Percentiles rank a stretch among this genome's conserved stretches.
These are phyloP conservation scores for Oncorhynchus mykiss DNA, from an alignment of 2,113 vertebrate genomes.

Conservation along the genomic window DNA sequence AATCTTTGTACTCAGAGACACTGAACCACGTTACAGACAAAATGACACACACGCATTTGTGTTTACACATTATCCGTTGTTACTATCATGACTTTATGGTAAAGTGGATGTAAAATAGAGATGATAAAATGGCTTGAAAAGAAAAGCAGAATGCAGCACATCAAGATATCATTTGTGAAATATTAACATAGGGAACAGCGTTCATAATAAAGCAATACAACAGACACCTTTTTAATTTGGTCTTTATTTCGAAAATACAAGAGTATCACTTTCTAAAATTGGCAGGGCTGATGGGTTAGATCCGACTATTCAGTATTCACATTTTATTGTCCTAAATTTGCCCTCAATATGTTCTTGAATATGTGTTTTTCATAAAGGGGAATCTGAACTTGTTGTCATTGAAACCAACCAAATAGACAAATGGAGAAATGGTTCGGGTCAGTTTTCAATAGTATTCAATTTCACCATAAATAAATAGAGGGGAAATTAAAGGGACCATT, in stretches of 20 bases:
- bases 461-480: background rate
- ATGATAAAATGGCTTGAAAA: too few relatives aligned
- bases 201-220: background rate
- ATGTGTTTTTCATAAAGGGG: background rate
- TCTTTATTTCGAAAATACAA: background rate
- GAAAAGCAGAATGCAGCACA: too few relatives aligned
- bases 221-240: background rate
- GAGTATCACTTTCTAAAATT: background rate
- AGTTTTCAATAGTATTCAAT: background rate
- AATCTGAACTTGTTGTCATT: background rate
- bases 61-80: too few relatives aligned
- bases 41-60: too few relatives aligned
- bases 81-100: too few relatives aligned
- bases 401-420: background rate
- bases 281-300: background rate
- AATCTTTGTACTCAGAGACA: too few relatives aligned
- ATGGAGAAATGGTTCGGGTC: background rate
- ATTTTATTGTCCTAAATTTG: background rate
- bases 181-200: too few relatives aligned
- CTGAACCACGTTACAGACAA: too few relatives aligned
- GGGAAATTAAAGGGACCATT: background rate
- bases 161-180: too few relatives aligned
- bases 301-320: too few relatives aligned
- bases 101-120: too few relatives aligned
- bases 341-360: background rate